A percentile compares a stretch with the other conserved stretches of the same genome.
Conservation (phyloP, 2,113 vertebrate genomes). For the Corydoras sp. region DNA sequence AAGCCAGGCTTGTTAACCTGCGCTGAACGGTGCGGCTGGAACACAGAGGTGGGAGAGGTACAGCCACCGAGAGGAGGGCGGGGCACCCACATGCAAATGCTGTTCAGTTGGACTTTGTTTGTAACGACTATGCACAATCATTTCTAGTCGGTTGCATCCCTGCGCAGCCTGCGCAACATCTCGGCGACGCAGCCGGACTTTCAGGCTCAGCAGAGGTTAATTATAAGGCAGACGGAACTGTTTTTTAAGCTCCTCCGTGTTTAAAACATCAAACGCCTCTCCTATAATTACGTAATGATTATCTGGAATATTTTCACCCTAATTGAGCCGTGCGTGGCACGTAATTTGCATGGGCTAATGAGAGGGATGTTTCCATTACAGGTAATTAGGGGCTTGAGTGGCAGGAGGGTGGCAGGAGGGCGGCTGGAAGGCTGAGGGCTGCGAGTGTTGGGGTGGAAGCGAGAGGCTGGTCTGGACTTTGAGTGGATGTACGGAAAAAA, state of each 20-base stretch:
- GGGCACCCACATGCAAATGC: slow-evolving; percentile 49
- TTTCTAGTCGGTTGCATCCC: slow-evolving; percentile 48
- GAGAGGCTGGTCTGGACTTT: too few species aligned
- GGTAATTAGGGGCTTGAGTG: slow-evolving; percentile 60
- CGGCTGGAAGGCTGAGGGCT: not conserved
- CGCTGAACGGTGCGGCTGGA: slow-evolving; percentile 46
- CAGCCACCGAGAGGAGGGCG: too few species aligned
- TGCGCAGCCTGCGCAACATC: too few species aligned
- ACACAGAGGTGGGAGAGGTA: slow-evolving; percentile 37
- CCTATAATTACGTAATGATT: slow-evolving; percentile 68
- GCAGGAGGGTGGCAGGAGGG: too few species aligned
- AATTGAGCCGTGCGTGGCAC: slow-evolving; percentile 68
- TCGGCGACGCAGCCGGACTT: slow-evolving; percentile 3
- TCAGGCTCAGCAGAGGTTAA: slow-evolving; percentile 49
- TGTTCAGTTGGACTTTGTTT: slow-evolving; percentile 58
- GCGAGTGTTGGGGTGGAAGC: too few species aligned
- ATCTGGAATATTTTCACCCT: slow-evolving; percentile 63
- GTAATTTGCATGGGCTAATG: slow-evolving; percentile 74
- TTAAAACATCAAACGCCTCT: slow-evolving; percentile 68
- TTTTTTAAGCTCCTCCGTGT: slow-evolving; percentile 48
- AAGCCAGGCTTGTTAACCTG: slow-evolving; percentile 68
- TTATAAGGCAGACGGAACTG: slow-evolving; percentile 48
- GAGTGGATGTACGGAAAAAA: not conserved
- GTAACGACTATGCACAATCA: slow-evolving; percentile 43
- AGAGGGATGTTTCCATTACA: slow-evolving; percentile 76